A percentile compares a stretch with the other conserved stretches of the same genome.
These are phyloP conservation scores for Mormyrus lacerda DNA, from an alignment of 2,113 vertebrate genomes.

Conservation along the genomic window DNA sequence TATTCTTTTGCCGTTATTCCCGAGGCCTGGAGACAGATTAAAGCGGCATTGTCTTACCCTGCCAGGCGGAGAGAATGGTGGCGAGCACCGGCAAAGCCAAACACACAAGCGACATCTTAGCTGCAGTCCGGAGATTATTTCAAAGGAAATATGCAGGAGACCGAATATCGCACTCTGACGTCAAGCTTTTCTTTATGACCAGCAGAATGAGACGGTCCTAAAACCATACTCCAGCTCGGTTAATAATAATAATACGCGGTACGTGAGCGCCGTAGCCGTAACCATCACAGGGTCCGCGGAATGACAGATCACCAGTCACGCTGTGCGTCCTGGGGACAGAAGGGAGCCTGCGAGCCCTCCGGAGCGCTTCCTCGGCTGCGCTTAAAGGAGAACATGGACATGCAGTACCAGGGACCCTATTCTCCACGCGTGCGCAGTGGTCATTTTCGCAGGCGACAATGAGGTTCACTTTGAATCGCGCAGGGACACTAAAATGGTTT, in stretches of 20 bases:
- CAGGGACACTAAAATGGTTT: background rate
- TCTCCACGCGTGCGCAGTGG: slow-evolving; percentile 5
- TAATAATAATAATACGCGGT: slow-evolving; percentile 17
- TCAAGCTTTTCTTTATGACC: background rate
- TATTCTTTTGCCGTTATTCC: background rate
- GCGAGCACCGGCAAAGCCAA: slow-evolving; percentile 46
- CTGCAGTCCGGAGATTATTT: slow-evolving; percentile 27
- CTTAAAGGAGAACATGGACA: background rate
- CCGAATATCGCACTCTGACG: background rate
- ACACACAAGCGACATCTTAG: slow-evolving; percentile 43
- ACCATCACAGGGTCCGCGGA: slow-evolving; percentile 33
- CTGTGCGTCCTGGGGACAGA: slow-evolving; percentile 13
- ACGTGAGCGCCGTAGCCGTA: slow-evolving; percentile 22
- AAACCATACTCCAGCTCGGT: background rate
- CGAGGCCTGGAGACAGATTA: slow-evolving; percentile 26
- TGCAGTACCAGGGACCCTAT: slow-evolving; percentile 4
- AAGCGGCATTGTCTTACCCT: slow-evolving; percentile 50
- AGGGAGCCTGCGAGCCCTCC: slow-evolving; percentile 23
- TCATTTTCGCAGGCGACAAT: background rate
- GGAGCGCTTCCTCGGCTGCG: background rate
- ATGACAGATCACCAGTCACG: slow-evolving; percentile 53
- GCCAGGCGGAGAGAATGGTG: slow-evolving; percentile 49
- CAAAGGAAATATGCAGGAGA: background rate
- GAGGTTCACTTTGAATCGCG: background rate
- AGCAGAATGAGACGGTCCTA: background rate